Base-by-base conservation (phyloP, 1,140 invertebrate genomes). In the Drosophila punjabiensis region DNA sequence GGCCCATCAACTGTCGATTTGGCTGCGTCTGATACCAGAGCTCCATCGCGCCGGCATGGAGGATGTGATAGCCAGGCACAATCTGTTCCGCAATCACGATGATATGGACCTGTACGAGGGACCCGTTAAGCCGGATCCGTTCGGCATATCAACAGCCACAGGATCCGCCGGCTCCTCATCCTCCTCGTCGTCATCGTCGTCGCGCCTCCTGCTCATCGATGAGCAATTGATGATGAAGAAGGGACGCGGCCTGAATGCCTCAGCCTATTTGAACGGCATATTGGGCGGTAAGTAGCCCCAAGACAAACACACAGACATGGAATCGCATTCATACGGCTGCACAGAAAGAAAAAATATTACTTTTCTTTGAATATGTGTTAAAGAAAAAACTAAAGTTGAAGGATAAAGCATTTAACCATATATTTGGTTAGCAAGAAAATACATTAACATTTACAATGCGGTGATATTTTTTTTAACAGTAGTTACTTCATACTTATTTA, bases 1-100 rank as follows among this genome's bases (percentile, higher is more conserved):
- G 28, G 98, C 98, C 14, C 97, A 98, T 93, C 98, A 98, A 90
- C 94, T 99, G 24, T 98, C 98, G 6, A 97, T 99, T 52, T 99
- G 98, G 98, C 94, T 98, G 14, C 95, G 98, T 43, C 95, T 99
- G 10, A 97, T 99, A 50, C 98, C 98, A 0, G 98, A 98, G 93
- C 95, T 99, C 16, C 98, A 99, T 93, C 94, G 96, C 47, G 96
- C 97, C 1, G 97, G 97, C 16, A 97, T 97, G 96, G 96, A 97
- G 82, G 97, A 97, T 93, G 97, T 97, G 20, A 96, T 96, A 65
- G 95, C 96, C 14, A 94, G 96, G 67, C 97, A 98, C 93, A 97
- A 97, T 93, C 94, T 97, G 47, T 97, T 98, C 93, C 94, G 95
- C 50, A 96, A 96, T 93, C 96, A 97, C 93, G 96, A 97, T 76